Evolutionary conservation across 1,140 invertebrate genomes (phyloP).

Genomic region (Bursaphelenchus mucronatus): DNA sequence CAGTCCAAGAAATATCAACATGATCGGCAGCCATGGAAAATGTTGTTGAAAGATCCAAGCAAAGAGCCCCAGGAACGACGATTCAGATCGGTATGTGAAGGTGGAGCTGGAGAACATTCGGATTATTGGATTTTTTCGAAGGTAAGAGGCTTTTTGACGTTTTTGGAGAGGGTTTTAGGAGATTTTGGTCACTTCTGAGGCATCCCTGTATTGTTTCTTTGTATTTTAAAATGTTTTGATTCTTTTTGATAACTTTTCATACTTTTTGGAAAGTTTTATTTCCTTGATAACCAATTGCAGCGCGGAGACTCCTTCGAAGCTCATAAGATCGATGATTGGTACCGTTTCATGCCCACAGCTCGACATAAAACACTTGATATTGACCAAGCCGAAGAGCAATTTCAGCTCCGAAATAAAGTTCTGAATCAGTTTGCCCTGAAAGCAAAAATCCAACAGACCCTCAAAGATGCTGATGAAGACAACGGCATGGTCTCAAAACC

Average conservation of each 20-base stretch:
- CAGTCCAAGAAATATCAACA: slow-evolving; percentile 45
- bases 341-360: slow-evolving; percentile 50
- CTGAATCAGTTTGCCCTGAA: slow-evolving; percentile 61
- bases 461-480: slow-evolving; percentile 52
- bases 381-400: slow-evolving; percentile 59
- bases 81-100: slow-evolving; percentile 55
- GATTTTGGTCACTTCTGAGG: too few species aligned
- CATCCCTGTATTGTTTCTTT: too few species aligned
- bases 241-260: not conserved
- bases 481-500: slow-evolving; percentile 19
- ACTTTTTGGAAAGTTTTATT: not conserved
- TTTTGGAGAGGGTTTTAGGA: not conserved
- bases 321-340: slow-evolving; percentile 58
- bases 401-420: slow-evolving; percentile 49
- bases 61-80: slow-evolving; percentile 23
- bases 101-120: slow-evolving; percentile 53
- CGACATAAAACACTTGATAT: slow-evolving; percentile 50
- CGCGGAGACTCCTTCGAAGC: slow-evolving; percentile 50
- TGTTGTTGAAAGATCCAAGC: slow-evolving; percentile 34
- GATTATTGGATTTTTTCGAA: slow-evolving; percentile 60
- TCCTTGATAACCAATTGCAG: slow-evolving; percentile 21
- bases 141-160: slow-evolving; percentile 12
- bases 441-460: slow-evolving; percentile 50
- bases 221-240: slow-evolving; percentile 3
- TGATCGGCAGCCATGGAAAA: slow-evolving; percentile 55